Base-by-base conservation (phyloP, 2,797 vertebrate genomes). In the Trachops cirrhosus region DNA sequence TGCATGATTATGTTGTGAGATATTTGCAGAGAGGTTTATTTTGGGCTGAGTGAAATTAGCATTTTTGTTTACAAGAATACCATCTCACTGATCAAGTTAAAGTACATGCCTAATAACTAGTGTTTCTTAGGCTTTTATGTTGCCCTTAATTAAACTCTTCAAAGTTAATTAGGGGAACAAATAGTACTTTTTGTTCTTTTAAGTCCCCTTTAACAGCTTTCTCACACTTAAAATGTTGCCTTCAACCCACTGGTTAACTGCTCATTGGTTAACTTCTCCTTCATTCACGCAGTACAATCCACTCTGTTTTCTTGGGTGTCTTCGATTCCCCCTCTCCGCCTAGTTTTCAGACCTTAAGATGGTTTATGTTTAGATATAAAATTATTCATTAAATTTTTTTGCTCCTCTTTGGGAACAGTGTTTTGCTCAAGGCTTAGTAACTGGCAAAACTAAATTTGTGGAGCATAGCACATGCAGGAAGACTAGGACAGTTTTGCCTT, bases 151-250 rank as follows among this genome's bases (percentile, higher is more conserved):
- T 96, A 98, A 93, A 97, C 96, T 95, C 91, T 98, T 98, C 98
- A 98, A 93, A 98, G 97, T 97, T 98, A 98, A 98, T 98, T 97
- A 95, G 96, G 91, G 97, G 98, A 98, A 96, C 97, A 97, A 98
- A 98, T 98, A 97, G 97, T 98, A 98, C 98, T 96, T 98, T 98
- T 98, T 98, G 96, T 98, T 98, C 97, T 98, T 98, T 97, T 97
- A 98, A 97, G 97, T 97, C 97, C 96, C 96, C 98, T 98, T 98
- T 98, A 98, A 94, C 94, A 97, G 96, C 96, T 98, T 96, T 98
- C 97, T 97, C 96, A 96, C 96, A 97, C 97, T 97, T 96, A 97
- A 97, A 98, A 98, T 98, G 91, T 97, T 91, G 94, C 64, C 97
- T 96, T 91, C 84, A 92, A 96, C 88, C 54, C 91, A 52, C 84